Conservation (phyloP, 2,888 invertebrate genomes). For the Polyploca ridens region DNA sequence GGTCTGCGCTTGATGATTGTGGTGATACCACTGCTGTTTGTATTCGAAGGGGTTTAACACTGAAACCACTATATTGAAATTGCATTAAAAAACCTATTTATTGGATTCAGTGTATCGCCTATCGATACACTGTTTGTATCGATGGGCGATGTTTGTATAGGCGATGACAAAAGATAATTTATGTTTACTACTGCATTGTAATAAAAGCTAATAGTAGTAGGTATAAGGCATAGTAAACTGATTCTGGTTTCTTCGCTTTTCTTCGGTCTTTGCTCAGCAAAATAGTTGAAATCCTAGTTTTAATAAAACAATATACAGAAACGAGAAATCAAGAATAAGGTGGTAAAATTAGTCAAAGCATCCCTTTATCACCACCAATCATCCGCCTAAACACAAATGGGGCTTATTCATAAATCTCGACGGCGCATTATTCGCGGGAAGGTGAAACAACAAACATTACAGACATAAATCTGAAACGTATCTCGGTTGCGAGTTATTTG, state of each 20-base stretch:
- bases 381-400: constrained; percentile 68
- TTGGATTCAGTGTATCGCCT: no score
- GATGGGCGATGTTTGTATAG: no score
- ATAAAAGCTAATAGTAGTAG: no score
- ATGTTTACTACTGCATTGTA: no score
- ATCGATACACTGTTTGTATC: no score
- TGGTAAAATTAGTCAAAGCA: constrained; percentile 52
- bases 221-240: no score
- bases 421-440: constrained; percentile 77
- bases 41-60: constrained; percentile 11
- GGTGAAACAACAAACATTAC: constrained; percentile 84
- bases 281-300: no score
- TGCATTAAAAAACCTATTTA: no score
- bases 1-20: constrained; percentile 37
- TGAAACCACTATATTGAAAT: not conserved
- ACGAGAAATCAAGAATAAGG: constrained; percentile 24
- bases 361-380: constrained; percentile 73
- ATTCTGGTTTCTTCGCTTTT: no score
- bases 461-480: constrained; percentile 83
- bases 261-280: no score
- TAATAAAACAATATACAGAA: not conserved
- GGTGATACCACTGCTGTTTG: constrained; percentile 22
- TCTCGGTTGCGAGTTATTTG: constrained; percentile 72
- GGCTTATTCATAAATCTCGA: constrained; percentile 80
- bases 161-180: no score